Evolutionary conservation across 2,888 invertebrate genomes (phyloP).

Genomic region (Philereme transversata): DNA sequence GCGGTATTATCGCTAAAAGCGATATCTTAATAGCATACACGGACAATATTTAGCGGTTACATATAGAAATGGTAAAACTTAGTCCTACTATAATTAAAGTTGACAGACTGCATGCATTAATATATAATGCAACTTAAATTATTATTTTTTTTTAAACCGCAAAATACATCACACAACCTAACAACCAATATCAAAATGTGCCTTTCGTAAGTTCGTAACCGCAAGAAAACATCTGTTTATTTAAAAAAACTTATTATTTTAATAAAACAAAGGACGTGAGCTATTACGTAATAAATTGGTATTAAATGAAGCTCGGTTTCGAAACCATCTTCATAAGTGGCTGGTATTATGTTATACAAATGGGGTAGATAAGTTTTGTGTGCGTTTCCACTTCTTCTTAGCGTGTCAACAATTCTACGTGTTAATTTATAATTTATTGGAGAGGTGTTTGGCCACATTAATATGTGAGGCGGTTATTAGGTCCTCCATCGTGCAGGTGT

Average conservation of each 20-base stretch:
- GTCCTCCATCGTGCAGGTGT: too few species aligned
- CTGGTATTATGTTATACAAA: constrained; percentile 56
- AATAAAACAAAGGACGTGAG: constrained; percentile 37
- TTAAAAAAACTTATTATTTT: constrained; percentile 20
- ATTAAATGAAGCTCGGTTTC: constrained; percentile 33
- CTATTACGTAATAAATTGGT: constrained; percentile 46
- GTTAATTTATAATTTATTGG: too few species aligned
- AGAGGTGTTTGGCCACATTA: too few species aligned
- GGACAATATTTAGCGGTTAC: too few species aligned
- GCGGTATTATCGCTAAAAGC: too few species aligned
- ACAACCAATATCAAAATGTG: neutral
- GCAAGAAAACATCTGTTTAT: constrained; percentile 43
- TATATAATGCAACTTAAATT: too few species aligned
- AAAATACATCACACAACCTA: constrained; percentile 7
- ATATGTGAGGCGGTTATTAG: too few species aligned
- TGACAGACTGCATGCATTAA: too few species aligned
- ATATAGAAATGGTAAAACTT: too few species aligned
- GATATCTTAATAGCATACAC: too few species aligned
- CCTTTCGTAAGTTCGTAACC: constrained; percentile 12
- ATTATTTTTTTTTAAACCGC: neutral
- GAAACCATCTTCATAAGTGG: constrained; percentile 37
- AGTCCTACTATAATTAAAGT: too few species aligned
- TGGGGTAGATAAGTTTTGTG: constrained; percentile 50
- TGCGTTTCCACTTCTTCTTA: constrained; percentile 44
- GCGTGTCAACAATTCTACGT: too few species aligned